phyloP scores from a whole-genome alignment of 2,113 vertebrate genomes.

The Pogona vitticeps region DNA sequence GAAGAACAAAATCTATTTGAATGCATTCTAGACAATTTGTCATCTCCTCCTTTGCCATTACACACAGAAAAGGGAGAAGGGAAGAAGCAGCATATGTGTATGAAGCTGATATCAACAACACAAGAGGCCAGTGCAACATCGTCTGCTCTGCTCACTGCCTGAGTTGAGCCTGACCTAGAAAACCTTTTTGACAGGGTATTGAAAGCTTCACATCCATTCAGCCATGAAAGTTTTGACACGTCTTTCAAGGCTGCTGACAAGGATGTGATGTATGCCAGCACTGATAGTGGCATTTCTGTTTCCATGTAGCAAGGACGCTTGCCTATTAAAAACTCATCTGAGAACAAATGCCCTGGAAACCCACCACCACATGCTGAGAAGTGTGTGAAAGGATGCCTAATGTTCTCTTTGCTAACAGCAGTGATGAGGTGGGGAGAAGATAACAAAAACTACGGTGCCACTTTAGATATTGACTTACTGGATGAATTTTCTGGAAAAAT shows the following conservation, averaged over 20 bases:
- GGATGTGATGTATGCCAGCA: neutral
- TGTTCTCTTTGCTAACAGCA: neutral
- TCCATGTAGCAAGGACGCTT: neutral
- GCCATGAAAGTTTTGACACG: constrained; percentile 4
- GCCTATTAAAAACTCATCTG: constrained; percentile 12
- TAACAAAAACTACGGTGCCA: constrained; percentile 12
- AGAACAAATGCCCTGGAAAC: neutral
- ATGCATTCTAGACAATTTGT: constrained; percentile 10
- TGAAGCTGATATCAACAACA: neutral
- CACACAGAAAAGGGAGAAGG: neutral
- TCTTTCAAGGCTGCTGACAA: constrained; percentile 8
- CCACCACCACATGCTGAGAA: neutral
- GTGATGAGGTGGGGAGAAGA: neutral
- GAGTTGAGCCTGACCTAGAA: rapidly evolving
- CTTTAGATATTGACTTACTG: constrained; percentile 18
- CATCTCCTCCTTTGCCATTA: neutral
- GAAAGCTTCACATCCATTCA: neutral
- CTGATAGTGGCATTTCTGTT: neutral
- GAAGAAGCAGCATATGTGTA: neutral
- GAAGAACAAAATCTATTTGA: neutral
- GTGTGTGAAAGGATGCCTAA: neutral
- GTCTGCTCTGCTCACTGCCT: neutral
- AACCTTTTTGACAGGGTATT: neutral
- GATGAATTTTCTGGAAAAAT: constrained; percentile 36
- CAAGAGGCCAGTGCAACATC: neutral